Base-by-base conservation (phyloP, 2,113 vertebrate species). In the Rhea americana region DNA sequence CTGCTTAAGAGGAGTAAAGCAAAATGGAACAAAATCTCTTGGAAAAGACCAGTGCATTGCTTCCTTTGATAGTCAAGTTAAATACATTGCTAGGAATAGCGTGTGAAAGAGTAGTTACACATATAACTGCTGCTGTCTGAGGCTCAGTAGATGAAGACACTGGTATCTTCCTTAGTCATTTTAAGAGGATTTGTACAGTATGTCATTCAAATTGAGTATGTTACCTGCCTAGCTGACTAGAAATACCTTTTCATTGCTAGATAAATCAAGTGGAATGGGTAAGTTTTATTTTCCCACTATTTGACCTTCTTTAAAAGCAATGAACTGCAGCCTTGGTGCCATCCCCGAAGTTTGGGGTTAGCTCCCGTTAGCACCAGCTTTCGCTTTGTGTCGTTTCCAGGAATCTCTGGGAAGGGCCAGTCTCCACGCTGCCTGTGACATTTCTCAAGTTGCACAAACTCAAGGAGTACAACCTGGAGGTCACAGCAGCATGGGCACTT, bases 381-480 rank as follows among this genome's bases (percentile, higher is more conserved):
- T 30, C 21, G 39, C 12, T 76, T 43, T 12, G 6, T 35, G 9
- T 47, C 32, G 8, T 47, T 59, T 59, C 8, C 55, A 37, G 43
- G 32, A 32, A 47, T 9, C 22, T 26, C 55, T 28, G 11, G 22
- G 45, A 35, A 18, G 16, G 41, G 39, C 73, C 45, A 2, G 21
- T 45, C 55, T 43, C 28, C 16, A 19, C 10, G 7, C 28, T 43
- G 16, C 22, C 22, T 8, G 12, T 25, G 30, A 25, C 17, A 6
- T 43, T 59, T 25, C 73, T 58, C 8, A 5, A 25, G 8, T 37
- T 1, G 3, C 8, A 17, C 12, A 56, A 51, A 78, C 43, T 66
- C 35, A n/a, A 39, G 21, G 13, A 1, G 5, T 51, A 0, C 13
- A 43, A n/a, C 13, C 51, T 11, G 15, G 24, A 30, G 35, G 7